Conservation (phyloP, 2,888 invertebrate species). For the Apodemia mormo region DNA sequence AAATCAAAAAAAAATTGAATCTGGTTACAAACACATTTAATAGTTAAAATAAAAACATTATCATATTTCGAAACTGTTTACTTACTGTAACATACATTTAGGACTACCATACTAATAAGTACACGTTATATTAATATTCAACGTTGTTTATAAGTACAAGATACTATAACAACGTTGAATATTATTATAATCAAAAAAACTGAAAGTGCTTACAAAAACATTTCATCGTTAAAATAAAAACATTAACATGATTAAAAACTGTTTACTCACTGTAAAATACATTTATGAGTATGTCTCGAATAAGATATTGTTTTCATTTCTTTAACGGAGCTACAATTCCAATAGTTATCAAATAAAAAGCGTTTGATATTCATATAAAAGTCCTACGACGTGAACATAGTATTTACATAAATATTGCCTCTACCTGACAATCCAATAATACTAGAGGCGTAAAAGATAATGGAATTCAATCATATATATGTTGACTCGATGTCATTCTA, state of each 20-base stretch:
- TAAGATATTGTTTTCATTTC: neutral
- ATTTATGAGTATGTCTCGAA: neutral
- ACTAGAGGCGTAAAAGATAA: constrained; percentile 30
- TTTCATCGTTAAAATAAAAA: neutral
- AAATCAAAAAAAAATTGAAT: no score
- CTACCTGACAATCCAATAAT: constrained; percentile 26
- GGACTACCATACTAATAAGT: no score
- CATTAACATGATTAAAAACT: neutral
- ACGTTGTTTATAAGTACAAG: no score
- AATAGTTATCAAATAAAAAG: constrained; percentile 21
- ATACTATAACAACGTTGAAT: no score
- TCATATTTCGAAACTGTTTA: no score
- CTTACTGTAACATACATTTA: no score
- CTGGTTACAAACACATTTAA: no score
- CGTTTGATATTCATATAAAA: constrained; percentile 19
- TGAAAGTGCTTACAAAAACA: neutral
- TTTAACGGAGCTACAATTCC: constrained; percentile 1
- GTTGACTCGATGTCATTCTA: constrained; percentile 23
- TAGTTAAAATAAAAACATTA: no score
- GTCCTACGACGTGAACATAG: constrained; percentile 10
- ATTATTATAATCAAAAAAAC: neutral
- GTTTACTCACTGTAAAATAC: neutral
- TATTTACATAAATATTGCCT: constrained; percentile 32
- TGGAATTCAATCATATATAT: constrained; percentile 28
- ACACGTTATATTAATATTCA: no score